These are phyloP conservation scores for Argya squamiceps DNA, from an alignment of 2,797 vertebrate species.

Conservation along the genomic window DNA sequence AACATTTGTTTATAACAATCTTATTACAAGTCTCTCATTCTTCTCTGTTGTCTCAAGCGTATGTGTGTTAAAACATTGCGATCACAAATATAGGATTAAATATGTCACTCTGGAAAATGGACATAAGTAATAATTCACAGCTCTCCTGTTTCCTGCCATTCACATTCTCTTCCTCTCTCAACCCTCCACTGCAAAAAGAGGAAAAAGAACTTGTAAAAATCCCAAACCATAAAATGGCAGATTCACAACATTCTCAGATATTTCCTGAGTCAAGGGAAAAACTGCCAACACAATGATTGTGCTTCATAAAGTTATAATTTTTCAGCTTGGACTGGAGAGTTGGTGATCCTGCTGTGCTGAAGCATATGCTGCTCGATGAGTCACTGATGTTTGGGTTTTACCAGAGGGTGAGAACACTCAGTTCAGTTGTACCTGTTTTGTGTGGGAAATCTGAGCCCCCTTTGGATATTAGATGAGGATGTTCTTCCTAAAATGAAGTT, in stretches of 20 bases:
- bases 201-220: slow-evolving; percentile 30
- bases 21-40: not conserved
- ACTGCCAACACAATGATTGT: slow-evolving; percentile 28
- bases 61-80: not conserved
- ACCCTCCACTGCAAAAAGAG: not conserved
- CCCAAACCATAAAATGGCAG: slow-evolving; percentile 35
- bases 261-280: slow-evolving; percentile 44
- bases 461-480: not conserved
- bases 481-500: not conserved
- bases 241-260: slow-evolving; percentile 16
- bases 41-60: not conserved
- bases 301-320: slow-evolving; percentile 25
- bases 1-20: not conserved
- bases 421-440: not conserved
- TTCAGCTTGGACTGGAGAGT: not conserved
- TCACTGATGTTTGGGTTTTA: not conserved
- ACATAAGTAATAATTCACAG: not conserved
- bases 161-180: not conserved
- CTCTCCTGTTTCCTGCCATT: slow-evolving; percentile 6
- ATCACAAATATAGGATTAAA: not conserved
- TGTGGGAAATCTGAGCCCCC: not conserved
- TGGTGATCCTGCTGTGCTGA: slow-evolving; percentile 2
- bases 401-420: not conserved
- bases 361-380: not conserved
- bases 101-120: not conserved